These are phyloP conservation scores for Drosophila rellima DNA, from an alignment of 2,888 invertebrate species.

Conservation along the genomic window DNA sequence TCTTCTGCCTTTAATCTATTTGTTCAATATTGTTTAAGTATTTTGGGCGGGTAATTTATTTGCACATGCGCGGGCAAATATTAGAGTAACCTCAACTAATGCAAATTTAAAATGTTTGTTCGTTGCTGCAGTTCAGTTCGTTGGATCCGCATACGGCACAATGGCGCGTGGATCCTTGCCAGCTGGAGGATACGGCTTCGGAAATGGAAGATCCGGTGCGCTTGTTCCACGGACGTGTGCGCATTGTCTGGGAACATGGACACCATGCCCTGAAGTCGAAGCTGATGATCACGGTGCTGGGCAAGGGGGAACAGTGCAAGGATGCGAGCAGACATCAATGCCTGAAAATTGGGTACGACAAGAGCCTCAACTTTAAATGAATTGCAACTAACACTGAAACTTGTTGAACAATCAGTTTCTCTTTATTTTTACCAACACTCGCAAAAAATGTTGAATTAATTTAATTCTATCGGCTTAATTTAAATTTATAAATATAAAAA, in stretches of 20 bases:
- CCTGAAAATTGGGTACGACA: conserved; percentile 83
- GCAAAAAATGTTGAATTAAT: too few relatives aligned
- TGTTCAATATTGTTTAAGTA: conserved; percentile 25
- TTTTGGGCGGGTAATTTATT: conserved; percentile 51
- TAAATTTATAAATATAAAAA: too few relatives aligned
- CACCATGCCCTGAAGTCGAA: conserved; percentile 82
- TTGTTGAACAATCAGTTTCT: too few relatives aligned
- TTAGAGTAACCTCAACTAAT: conserved; percentile 19
- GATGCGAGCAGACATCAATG: conserved; percentile 83
- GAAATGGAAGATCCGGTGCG: conserved; percentile 87
- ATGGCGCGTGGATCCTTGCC: conserved; percentile 87
- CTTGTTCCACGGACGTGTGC: conserved; percentile 87
- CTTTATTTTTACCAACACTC: too few relatives aligned
- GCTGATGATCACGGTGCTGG: conserved; percentile 84
- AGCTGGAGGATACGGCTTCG: conserved; percentile 85
- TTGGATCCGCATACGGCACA: conserved; percentile 85
- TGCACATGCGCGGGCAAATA: conserved; percentile 50
- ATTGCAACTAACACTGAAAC: neutral
- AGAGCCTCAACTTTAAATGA: neutral
- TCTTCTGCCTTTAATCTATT: conserved; percentile 2
- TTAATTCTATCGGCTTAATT: too few relatives aligned
- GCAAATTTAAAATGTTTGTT: conserved; percentile 2
- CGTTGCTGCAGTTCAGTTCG: conserved; percentile 80
- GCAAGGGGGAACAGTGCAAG: conserved; percentile 84
- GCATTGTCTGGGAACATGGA: conserved; percentile 87